Base-by-base conservation (phyloP, 2,113 vertebrate genomes). In the Cichladusa arquata region DNA sequence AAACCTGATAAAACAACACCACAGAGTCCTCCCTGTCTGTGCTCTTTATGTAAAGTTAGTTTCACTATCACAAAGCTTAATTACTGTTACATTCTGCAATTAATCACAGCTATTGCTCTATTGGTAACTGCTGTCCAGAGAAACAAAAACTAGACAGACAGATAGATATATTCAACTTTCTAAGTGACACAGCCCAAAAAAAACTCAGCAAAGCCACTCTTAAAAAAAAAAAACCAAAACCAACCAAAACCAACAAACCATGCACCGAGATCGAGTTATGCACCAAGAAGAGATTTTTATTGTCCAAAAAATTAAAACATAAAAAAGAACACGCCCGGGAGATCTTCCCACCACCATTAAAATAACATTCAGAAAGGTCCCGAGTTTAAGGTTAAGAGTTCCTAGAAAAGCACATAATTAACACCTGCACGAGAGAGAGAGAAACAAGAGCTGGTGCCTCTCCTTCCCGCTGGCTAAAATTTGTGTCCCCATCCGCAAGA, bases 211-310 rank as follows among this genome's bases (percentile, higher is more conserved):
- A 95, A 95, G 19, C 14, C 19, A 7, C 62, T 48, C 87, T 60
- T 50, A 56, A 47, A 71, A 65, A 42, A 29, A 74, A 70, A 42
- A 42, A 15, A 34, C 14, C 20, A 11, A 17, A 47, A 17, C 12
- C 31, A 4, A 18, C 33, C 72, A 12, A 70, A 87, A 14, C 56
- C 48, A 67, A 16, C 56, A 77, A 92, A 89, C 17, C 86, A 81
- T 91, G 95, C 91, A 80, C n/a, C 3, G 1, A 94, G 64, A 62
- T 70, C 48, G 81, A 31, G 74, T 86, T 77, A 72, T 66, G 73
- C 89, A 90, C 47, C 78, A 73, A 44, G n/a, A 61, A 61, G 11
- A 86, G 62, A 72, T 51, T 88, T 98, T 98, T 98, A 98, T 98
- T 98, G 76, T 70, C 64, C 8, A 42, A 61, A 86, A 92, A 64